Base-by-base conservation (phyloP, 2,888 invertebrate genomes). In the Eumerus sabulonum region DNA sequence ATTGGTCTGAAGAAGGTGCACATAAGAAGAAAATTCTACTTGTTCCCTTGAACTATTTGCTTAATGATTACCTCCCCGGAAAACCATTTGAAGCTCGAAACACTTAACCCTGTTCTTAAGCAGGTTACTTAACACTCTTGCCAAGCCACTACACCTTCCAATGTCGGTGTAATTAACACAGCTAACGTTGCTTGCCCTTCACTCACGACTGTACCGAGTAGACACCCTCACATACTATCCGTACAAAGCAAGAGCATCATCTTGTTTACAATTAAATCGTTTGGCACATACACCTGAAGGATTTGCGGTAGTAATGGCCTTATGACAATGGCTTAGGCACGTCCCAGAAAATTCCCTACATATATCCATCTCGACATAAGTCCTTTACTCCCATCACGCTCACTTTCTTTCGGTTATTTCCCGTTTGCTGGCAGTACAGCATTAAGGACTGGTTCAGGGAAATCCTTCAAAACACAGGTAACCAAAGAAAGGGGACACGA, bases 241-340 rank as follows among this genome's bases (percentile, higher is more conserved):
- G 27, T 27, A 7, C 27, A 19, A 11, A 44, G 36, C 27, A 40
- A 45, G 17, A 53, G 1, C 12, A 27, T 18, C 38, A 40, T 16
- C 27, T 18, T 36, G 11, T 36, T 14, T 56, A 36, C 45, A 36
- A 60, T 51, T 67, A 62, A 74, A 74, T 74, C 42, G 74, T 47
- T 57, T 35, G 40, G 57, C 62, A 70, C 47, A 56, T 50, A 74
- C 63, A 57, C 38, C 74, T 68, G 18, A 47, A 57, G 63, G 67
- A 74, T 68, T 74, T 74, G 74, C 42, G 74, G 63, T 62, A 40
- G 47, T 68, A 70, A 74, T 70, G 68, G 57, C 56, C 59, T 56
- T 74, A 62, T 74, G 73, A 74, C 60, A 74, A 74, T 56, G 73
- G 73, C 68, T 68, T 51, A 74, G 74, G 51, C 68, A 74, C 74